phyloP scores from a whole-genome alignment of 1,140 invertebrate species.

The Anastatus disparis region DNA sequence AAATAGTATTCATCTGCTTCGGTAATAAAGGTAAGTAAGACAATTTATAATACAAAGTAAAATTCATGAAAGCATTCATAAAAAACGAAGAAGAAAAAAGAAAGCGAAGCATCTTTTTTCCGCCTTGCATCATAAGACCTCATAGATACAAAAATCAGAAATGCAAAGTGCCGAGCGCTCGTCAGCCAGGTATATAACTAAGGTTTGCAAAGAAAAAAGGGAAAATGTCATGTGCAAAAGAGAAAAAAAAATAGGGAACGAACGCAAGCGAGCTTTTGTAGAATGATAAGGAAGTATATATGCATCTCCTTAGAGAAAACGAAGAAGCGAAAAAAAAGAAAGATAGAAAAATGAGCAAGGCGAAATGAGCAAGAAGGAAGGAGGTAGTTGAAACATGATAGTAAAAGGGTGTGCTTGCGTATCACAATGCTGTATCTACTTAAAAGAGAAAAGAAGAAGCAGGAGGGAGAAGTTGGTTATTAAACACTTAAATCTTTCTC shows the following conservation, averaged over 20 bases:
- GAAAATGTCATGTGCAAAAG: not conserved
- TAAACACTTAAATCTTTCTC: slow-evolving; percentile 60
- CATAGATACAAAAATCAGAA: slow-evolving; percentile 9
- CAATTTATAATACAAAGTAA: not conserved
- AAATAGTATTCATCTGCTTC: too few relatives aligned
- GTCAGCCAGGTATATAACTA: too few relatives aligned
- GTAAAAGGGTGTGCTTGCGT: slow-evolving; percentile 45
- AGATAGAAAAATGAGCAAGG: slow-evolving; percentile 16
- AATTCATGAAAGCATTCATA: not conserved
- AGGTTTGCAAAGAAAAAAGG: too few relatives aligned
- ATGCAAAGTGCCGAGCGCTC: slow-evolving; percentile 13
- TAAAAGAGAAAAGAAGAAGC: slow-evolving; percentile 39
- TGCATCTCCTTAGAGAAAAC: slow-evolving; percentile 32
- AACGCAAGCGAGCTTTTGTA: not conserved
- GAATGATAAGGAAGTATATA: slow-evolving; percentile 27
- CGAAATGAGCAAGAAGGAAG: slow-evolving; percentile 39
- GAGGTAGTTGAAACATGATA: slow-evolving; percentile 38
- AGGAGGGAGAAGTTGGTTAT: slow-evolving; percentile 45
- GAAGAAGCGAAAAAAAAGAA: too few relatives aligned
- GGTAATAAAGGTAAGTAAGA: not conserved
- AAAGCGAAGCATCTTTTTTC: too few relatives aligned
- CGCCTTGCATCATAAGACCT: too few relatives aligned
- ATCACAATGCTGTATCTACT: slow-evolving; percentile 39
- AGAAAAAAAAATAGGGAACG: not conserved
- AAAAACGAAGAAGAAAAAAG: too few relatives aligned